Evolutionary conservation across 2,888 invertebrate species (phyloP).

Genomic region (Trichacis sp.): DNA sequence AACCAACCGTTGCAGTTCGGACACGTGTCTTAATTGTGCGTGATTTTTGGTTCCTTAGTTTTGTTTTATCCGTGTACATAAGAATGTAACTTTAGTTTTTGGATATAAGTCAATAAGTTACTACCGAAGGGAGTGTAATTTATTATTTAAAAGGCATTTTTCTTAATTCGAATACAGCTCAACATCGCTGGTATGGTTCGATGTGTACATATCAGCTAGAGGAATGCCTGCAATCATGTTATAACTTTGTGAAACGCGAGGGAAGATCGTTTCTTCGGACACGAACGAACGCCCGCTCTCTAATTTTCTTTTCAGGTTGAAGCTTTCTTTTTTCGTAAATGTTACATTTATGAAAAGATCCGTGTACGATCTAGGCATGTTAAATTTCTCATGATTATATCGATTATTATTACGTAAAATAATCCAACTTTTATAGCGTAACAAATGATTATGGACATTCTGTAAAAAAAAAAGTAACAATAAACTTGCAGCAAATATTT

Average conservation of each 20-base stretch:
- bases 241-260: conserved; percentile 4
- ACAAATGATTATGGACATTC: conserved; percentile 54
- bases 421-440: conserved; percentile 62
- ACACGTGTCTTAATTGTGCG: too few relatives aligned
- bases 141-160: conserved; percentile 50
- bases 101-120: conserved; percentile 59
- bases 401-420: conserved; percentile 63
- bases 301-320: conserved; percentile 45
- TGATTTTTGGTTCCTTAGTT: too few relatives aligned
- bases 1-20: too few relatives aligned
- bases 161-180: conserved; percentile 3
- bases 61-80: conserved; percentile 29
- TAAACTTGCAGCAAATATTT: conserved; percentile 56
- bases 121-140: conserved; percentile 50
- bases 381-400: conserved; percentile 64
- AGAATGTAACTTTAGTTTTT: conserved; percentile 53
- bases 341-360: conserved; percentile 60
- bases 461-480: conserved; percentile 52
- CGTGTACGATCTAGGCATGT: conserved; percentile 67
- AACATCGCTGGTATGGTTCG: conserved; percentile 33
- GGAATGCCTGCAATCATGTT: conserved; percentile 37
- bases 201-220: conserved; percentile 40
- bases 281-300: conserved; percentile 44
- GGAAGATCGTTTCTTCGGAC: conserved; percentile 21
- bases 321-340: conserved; percentile 56